A percentile compares a stretch with the other conserved stretches of the same genome.
Evolutionary conservation across 1,140 invertebrate species (phyloP).

Genomic region (Drosophila quadrilineata): DNA sequence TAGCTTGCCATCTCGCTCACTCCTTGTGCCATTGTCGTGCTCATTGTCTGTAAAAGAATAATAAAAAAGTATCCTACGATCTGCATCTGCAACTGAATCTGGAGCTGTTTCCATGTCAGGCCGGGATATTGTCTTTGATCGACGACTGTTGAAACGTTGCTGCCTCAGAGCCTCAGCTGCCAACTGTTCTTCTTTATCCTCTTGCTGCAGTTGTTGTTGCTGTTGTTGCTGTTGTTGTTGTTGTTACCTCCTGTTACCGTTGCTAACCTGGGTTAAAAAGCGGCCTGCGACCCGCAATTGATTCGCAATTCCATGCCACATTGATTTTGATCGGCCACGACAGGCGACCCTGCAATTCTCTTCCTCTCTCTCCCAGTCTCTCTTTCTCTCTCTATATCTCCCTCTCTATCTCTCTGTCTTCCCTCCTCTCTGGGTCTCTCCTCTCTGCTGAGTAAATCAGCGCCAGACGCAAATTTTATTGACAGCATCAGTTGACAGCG

Average conservation of each 20-base stretch:
- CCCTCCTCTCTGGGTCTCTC: neutral
- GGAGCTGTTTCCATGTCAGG: neutral
- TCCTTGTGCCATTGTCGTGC: neutral
- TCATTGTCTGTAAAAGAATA: neutral
- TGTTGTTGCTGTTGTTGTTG: neutral
- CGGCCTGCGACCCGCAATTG: slow-evolving; percentile 54
- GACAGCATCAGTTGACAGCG: slow-evolving; percentile 71
- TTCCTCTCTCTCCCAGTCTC: neutral
- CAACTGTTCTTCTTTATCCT: slow-evolving; percentile 15
- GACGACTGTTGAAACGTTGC: slow-evolving; percentile 71
- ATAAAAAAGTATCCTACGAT: too few relatives aligned
- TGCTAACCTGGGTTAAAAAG: slow-evolving; percentile 17
- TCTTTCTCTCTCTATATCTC: neutral
- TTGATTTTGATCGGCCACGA: slow-evolving; percentile 75
- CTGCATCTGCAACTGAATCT: too few relatives aligned
- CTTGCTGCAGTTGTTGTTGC: neutral
- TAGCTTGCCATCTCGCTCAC: neutral
- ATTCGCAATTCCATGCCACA: slow-evolving; percentile 73
- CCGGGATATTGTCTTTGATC: slow-evolving; percentile 73
- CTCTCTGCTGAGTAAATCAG: slow-evolving; percentile 35
- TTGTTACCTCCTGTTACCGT: slow-evolving; percentile 23
- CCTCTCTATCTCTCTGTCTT: neutral
- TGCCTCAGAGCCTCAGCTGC: slow-evolving; percentile 38
- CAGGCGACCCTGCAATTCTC: slow-evolving; percentile 33
- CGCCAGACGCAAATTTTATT: slow-evolving; percentile 75